phyloP scores from a whole-genome alignment of 2,888 invertebrate genomes.

The Pyrgus malvae region DNA sequence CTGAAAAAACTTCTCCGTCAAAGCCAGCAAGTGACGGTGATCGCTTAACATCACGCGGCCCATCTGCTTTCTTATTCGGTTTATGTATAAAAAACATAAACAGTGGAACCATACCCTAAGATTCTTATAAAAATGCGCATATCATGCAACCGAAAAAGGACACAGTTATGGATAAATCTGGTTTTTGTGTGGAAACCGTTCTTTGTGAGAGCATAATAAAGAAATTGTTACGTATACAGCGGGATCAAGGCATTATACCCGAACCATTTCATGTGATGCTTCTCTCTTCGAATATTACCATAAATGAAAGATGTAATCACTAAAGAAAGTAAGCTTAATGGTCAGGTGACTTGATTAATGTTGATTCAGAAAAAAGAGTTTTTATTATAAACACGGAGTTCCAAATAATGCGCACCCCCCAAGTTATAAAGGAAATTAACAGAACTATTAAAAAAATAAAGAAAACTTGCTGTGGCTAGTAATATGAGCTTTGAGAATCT shows the following conservation, averaged over 20 bases:
- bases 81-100: constrained; percentile 27
- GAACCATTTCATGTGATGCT: not conserved
- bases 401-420: no score
- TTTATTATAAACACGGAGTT: no score
- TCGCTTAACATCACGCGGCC: no score
- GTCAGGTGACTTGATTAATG: no score
- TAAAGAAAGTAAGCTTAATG: not conserved
- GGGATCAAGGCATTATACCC: constrained; percentile 38
- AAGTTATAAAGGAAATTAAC: no score
- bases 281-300: not conserved
- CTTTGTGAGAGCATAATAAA: constrained; percentile 59
- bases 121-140: constrained; percentile 69
- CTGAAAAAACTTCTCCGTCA: no score
- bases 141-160: constrained; percentile 55
- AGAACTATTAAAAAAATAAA: no score
- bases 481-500: no score
- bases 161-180: constrained; percentile 62
- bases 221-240: constrained; percentile 51
- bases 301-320: not conserved
- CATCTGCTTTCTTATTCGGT: not conserved
- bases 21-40: no score
- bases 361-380: no score
- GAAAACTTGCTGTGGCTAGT: no score
- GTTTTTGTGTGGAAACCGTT: constrained; percentile 53
- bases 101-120: constrained; percentile 36